Base-by-base conservation (phyloP, 2,888 invertebrate species). In the Celastrina argiolus region DNA sequence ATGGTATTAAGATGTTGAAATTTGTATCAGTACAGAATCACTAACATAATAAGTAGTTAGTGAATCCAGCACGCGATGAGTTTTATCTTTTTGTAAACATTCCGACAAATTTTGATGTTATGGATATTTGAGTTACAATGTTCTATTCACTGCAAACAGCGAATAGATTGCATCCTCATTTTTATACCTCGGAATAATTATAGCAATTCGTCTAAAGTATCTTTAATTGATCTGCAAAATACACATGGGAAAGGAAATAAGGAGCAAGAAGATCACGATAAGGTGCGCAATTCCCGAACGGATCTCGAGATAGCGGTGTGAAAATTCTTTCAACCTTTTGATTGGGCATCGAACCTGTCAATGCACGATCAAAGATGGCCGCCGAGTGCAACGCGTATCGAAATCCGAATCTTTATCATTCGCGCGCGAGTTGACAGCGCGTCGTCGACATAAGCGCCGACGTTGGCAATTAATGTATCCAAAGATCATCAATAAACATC, bases 401-500 rank as follows among this genome's bases (percentile, higher is more conserved):
- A 73, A 68, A 73, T 78, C 78, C 75, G 81, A 77, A 91, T 91
- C 90, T 89, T 86, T 87, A 88, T 88, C 87, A 85, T 85, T 85
- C 83, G 85, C 87, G 82, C 80, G 81, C 81, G 77, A 80, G 73
- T 75, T 81, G 78, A 82, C 79, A 78, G 73, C 75, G 79, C 79
- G 79, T 81, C 78, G 81, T 77, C 78, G 79, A 79, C 82, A 83
- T 82, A 84, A 82, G 85, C 84, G 84, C 87, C 86, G 88, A 87
- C 84, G 84, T 81, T 83, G 83, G 89, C 90, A 89, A 89, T 90
- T 90, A 90, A 87, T 85, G 87, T 82, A 81, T 81, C 83, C 78
- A 81, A 87, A 87, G 87, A 90, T 89, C 89, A 90, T 90, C 87
- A 90, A 88, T 90, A 89, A 88, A 87, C 85, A 86, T 81, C 83